Conservation (phyloP, 2,113 vertebrate species). For the Ploceus nigricollis region DNA sequence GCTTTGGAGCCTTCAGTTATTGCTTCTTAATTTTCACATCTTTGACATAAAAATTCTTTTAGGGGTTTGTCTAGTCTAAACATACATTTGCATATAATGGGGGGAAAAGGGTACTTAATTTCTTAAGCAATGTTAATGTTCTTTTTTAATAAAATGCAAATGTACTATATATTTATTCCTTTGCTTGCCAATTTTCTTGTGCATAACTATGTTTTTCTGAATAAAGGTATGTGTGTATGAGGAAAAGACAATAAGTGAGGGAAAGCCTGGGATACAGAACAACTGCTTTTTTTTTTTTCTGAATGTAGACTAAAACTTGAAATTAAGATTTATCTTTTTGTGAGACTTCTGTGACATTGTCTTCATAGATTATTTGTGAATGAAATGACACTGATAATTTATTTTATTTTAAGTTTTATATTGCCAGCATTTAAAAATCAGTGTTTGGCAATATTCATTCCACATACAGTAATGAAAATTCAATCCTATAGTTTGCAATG, state of each 20-base stretch:
- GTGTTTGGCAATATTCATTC: neutral
- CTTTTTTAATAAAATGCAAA: neutral
- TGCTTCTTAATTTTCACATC: neutral
- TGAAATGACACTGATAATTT: neutral
- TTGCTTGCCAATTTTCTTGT: neutral
- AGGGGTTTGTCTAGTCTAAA: neutral
- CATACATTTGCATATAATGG: neutral
- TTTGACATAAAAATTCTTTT: neutral
- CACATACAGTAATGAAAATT: slow-evolving; percentile 6
- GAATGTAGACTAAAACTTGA: neutral
- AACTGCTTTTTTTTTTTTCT: neutral
- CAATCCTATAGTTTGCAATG: neutral
- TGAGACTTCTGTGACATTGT: neutral
- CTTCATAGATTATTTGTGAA: neutral
- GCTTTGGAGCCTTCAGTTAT: neutral
- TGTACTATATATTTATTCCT: neutral
- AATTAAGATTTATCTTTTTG: neutral
- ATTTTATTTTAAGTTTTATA: neutral
- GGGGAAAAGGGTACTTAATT: neutral
- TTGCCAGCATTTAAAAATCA: neutral
- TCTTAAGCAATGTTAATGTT: neutral
- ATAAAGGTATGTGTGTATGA: neutral
- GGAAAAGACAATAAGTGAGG: neutral
- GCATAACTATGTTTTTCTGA: neutral
- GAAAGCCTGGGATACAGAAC: neutral